Conservation (phyloP, 1,140 invertebrate species). For the Drosophila baimaii region DNA sequence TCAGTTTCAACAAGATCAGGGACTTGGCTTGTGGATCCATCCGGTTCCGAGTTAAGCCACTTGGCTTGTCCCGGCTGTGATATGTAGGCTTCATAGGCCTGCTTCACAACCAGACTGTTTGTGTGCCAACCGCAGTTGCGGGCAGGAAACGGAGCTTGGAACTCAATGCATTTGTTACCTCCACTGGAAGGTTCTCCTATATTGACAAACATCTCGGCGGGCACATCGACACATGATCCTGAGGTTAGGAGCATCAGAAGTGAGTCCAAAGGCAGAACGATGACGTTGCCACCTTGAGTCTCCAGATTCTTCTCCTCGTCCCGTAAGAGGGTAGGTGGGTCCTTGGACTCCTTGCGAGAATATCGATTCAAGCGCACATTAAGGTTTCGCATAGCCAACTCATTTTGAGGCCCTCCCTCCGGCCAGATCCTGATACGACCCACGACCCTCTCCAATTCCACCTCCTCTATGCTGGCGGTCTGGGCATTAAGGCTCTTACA, state of each 20-base stretch:
- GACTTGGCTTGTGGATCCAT: constrained; percentile 3
- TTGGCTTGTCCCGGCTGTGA: constrained; percentile 28
- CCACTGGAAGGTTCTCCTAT: constrained; percentile 26
- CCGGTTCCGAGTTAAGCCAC: constrained; percentile 40
- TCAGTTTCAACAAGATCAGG: background rate
- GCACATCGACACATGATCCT: constrained; percentile 60
- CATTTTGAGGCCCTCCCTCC: background rate
- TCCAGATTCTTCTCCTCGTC: constrained; percentile 15
- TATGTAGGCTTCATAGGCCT: constrained; percentile 45
- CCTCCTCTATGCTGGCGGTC: constrained; percentile 37
- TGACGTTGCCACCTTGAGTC: constrained; percentile 24
- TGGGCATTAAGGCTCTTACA: constrained; percentile 51
- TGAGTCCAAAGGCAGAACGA: constrained; percentile 63
- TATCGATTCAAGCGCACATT: constrained; percentile 55
- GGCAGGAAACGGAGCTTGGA: constrained; percentile 59
- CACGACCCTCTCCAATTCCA: constrained; percentile 32
- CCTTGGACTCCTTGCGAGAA: background rate
- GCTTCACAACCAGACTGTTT: constrained; percentile 39
- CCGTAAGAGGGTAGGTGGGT: background rate
- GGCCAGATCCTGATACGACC: constrained; percentile 51
- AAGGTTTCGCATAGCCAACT: constrained; percentile 27
- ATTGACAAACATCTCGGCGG: constrained; percentile 60
- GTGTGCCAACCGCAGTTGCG: constrained; percentile 72
- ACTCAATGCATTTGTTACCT: constrained; percentile 52
- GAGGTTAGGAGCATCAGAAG: constrained; percentile 63